These are phyloP conservation scores for Corythaixoides concolor DNA, from an alignment of 2,113 vertebrate genomes.

Conservation along the genomic window DNA sequence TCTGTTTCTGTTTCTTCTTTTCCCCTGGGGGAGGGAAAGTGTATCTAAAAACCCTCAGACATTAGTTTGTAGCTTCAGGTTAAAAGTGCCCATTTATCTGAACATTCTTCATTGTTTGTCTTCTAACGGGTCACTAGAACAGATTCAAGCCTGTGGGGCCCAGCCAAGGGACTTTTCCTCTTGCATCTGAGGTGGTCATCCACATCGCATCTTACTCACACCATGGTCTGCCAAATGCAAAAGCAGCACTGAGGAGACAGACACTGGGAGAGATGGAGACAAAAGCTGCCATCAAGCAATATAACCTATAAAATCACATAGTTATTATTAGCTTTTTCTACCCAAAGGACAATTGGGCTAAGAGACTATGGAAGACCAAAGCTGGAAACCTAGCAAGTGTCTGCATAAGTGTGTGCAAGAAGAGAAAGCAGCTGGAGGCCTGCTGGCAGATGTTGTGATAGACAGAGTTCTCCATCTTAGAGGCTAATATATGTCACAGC, in stretches of 20 bases:
- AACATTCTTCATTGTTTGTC: background rate
- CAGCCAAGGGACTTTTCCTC: background rate
- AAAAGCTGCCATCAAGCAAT: background rate
- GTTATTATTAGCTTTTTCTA: background rate
- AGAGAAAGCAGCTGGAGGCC: background rate
- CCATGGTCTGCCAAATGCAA: background rate
- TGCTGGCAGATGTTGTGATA: background rate
- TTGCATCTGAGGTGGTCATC: background rate
- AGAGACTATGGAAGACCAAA: background rate
- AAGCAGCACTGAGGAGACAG: background rate
- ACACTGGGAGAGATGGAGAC: background rate
- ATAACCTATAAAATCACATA: background rate
- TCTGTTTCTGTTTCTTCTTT: background rate
- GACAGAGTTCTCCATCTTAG: background rate
- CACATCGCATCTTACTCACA: background rate
- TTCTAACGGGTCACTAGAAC: background rate
- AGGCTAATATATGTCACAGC: background rate
- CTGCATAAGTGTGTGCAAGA: background rate
- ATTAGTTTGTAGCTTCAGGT: background rate
- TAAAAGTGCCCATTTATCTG: background rate
- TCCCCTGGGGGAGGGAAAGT: background rate
- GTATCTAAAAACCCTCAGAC: background rate
- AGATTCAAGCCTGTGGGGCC: background rate
- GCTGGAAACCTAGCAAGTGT: background rate
- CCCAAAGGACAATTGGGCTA: background rate